These are phyloP conservation scores for Dryobotodes eremita DNA, from an alignment of 2,888 invertebrate genomes.

Conservation along the genomic window DNA sequence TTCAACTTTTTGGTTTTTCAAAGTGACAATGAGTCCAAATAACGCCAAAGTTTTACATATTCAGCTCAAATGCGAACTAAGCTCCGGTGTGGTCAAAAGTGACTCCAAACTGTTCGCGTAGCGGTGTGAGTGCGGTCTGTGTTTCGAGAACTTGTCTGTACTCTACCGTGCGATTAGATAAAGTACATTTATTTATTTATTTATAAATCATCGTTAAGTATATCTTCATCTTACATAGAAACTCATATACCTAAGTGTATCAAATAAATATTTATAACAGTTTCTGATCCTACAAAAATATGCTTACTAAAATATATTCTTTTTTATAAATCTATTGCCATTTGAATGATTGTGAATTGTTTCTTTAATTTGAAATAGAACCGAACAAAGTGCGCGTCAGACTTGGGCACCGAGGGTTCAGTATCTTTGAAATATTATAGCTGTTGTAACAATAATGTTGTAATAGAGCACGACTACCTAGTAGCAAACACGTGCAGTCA, in stretches of 20 bases:
- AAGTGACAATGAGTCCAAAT: not conserved
- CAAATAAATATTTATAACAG: no score
- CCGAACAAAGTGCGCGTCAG: not conserved
- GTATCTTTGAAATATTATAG: not conserved
- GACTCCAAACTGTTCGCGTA: conserved; percentile 4
- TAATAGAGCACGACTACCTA: not conserved
- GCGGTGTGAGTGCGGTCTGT: not conserved
- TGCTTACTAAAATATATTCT: no score
- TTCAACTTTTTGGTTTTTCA: not conserved
- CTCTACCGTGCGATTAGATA: no score
- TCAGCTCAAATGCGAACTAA: conserved; percentile 6
- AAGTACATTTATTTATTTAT: not conserved
- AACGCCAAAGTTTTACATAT: conserved; percentile 18
- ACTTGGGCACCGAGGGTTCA: not conserved
- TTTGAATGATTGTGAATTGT: no score
- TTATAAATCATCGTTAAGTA: not conserved
- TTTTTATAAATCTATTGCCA: no score
- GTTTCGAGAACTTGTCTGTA: conserved; percentile 5
- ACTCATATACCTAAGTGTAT: no score
- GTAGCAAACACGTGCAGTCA: not conserved
- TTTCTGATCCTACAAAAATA: not conserved
- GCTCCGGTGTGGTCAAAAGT: conserved; percentile 11
- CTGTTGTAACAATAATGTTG: not conserved
- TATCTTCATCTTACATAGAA: no score
- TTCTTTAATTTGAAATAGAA: not conserved